Base-by-base conservation (phyloP, 2,113 vertebrate species). In the Ariopsis seemanni region DNA sequence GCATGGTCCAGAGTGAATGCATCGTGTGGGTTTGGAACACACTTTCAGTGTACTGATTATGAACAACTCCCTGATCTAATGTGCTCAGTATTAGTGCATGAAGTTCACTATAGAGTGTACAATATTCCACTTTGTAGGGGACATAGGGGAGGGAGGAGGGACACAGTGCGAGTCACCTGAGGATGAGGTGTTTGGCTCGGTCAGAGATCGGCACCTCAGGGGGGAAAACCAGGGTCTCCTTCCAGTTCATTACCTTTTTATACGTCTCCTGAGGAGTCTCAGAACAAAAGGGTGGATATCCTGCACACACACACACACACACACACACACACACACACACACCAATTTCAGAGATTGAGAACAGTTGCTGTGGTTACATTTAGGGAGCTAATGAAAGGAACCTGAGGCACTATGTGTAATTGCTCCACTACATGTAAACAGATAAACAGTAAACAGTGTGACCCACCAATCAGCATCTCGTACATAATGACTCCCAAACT, bases 211-310 rank as follows among this genome's bases (percentile, higher is more conserved):
- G 97, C 86, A 97, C 97, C 92, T 97, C 97, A 4, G 97, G 97
- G 80, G 97, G 97, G 89, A 97, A 97, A 1, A 94, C 96, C 85
- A 97, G 86, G 0, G 97, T 97, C 94, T 97, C 97, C 91, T 96
- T 97, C 97, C 97, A 97, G 85, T 97, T 97, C 97, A 97, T 97
- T 79, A 97, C 97, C 90, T 97, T 97, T 92, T 96, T 97, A 0
- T 97, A 97, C 0, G 96, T 97, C 90, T 97, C 97, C 90, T 97
- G 97, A 83, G 97, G 97, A 50, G 97, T 97, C 91, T 97, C 97
- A 0, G 97, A 97, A 92, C 97, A 97, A 93, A 97, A 97, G 0
- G 96, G 96, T 55, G 97, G 97, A 82, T 97, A 97, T 86, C 97
- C 97, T 97, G 91, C 17, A 17, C 12, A 11, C 63, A 83, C 17